phyloP scores from a whole-genome alignment of 2,888 invertebrate genomes.

The Ecliptopera silaceata region DNA sequence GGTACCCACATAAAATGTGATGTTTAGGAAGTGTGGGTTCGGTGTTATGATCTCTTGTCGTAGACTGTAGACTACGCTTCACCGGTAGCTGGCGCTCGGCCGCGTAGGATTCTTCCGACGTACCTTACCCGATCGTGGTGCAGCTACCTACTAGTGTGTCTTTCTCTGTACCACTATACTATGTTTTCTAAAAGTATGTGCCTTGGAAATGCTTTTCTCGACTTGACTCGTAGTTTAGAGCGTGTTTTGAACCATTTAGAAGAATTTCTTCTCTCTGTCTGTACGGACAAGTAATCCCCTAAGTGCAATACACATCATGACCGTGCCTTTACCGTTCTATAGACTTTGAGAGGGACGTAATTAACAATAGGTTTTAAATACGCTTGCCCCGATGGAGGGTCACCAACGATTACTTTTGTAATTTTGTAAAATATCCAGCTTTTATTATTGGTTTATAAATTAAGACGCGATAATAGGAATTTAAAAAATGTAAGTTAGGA shows the following conservation, averaged over 20 bases:
- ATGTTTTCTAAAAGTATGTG: conserved; percentile 82
- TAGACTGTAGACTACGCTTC: conserved; percentile 63
- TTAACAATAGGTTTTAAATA: conserved; percentile 79
- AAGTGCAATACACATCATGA: conserved; percentile 83
- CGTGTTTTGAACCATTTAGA: conserved; percentile 80
- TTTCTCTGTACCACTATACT: conserved; percentile 68
- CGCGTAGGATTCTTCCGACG: conserved; percentile 60
- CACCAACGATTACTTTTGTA: conserved; percentile 69
- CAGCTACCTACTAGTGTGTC: conserved; percentile 45
- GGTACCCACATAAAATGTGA: conserved; percentile 26
- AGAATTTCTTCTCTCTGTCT: conserved; percentile 76
- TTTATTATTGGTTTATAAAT: conserved; percentile 58
- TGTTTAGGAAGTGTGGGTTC: conserved; percentile 15
- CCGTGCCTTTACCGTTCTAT: conserved; percentile 83
- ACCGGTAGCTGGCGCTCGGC: conserved; percentile 64
- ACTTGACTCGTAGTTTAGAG: conserved; percentile 78
- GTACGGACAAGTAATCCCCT: conserved; percentile 75
- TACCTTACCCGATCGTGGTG: conserved; percentile 60
- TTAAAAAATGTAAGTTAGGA: conserved; percentile 66
- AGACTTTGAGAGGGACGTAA: conserved; percentile 83
- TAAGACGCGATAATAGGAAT: conserved; percentile 56
- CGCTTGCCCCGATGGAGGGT: conserved; percentile 64
- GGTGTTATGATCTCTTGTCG: conserved; percentile 39
- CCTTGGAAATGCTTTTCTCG: conserved; percentile 81
- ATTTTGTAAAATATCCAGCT: conserved; percentile 68